Evolutionary conservation across 2,113 vertebrate genomes (phyloP).

Genomic region (Isurus oxyrinchus): DNA sequence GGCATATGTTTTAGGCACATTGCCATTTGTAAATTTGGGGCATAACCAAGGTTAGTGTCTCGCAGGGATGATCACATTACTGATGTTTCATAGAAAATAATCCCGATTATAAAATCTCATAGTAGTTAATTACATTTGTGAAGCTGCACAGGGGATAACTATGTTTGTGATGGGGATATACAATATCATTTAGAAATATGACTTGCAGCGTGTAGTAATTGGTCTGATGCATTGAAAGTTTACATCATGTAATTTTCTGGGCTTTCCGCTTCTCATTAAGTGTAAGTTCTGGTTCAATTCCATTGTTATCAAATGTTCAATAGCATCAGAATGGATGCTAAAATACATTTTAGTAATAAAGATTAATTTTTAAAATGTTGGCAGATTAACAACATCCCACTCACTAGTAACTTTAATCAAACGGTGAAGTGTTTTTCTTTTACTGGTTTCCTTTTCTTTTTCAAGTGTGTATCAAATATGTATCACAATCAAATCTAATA

Average conservation of each 20-base stretch:
- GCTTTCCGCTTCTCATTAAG: background rate
- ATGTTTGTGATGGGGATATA: background rate
- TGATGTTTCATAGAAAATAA: background rate
- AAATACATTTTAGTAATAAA: background rate
- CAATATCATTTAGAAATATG: background rate
- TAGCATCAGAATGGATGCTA: background rate
- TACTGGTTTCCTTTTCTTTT: background rate
- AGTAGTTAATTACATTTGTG: background rate
- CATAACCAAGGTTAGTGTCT: background rate
- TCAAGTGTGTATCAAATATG: background rate
- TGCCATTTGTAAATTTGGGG: background rate
- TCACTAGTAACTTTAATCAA: background rate
- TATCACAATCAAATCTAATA: no score
- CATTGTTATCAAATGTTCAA: constrained; percentile 20
- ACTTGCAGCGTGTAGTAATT: background rate
- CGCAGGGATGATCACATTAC: background rate
- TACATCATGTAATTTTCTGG: background rate
- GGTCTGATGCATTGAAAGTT: background rate
- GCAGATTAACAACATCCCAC: background rate
- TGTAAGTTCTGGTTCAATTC: background rate
- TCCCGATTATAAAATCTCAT: background rate
- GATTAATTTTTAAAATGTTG: background rate
- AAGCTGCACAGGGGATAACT: background rate
- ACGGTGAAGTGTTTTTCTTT: background rate
- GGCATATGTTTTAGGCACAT: background rate